Base-by-base conservation (phyloP, 2,113 vertebrate genomes). In the Mohoua ochrocephala region DNA sequence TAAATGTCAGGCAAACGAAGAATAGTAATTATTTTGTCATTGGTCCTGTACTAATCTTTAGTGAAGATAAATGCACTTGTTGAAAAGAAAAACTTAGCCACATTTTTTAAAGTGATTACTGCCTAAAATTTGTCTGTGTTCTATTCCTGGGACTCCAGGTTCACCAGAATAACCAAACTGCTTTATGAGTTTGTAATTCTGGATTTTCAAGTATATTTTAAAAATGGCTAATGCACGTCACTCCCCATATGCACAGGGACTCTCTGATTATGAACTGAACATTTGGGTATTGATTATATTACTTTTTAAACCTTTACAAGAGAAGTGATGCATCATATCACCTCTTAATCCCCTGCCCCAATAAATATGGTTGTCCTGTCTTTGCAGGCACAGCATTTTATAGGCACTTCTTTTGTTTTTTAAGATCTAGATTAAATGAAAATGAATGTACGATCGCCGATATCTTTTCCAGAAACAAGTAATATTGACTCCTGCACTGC, bases 41-140 rank as follows among this genome's bases (percentile, higher is more conserved):
- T 11, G 31, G 15, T 75, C 30, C 35, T 91, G 35, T 70, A 59
- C 39, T 83, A 57, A 91, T 41, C 24, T 84, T 93, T 3, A 61
- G 41, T 27, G 37, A 52, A 15, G 79, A 71, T 59, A 93, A 89
- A 68, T 27, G 31, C 33, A 26, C 31, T 69, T 42, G 45, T 44
- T 59, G 28, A 16, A 37, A 79, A 59, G 60, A 56, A 8, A 19
- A 53, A 54, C 10, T 10, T 56, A 73, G 28, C 17, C 10, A 26
- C 16, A n/a, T 92, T 89, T 67, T 39, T 26, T 1, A 42, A 42
- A 88, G 39, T 21, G n/a, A 77, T 59, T 53, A 6, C 27, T 57
- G 28, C 47, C 20, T 42, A 53, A 91, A 73, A 53, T 39, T 13
- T 33, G 33, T 53, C 28, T 45, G 0, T 0, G 0, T 87, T 77